These are phyloP conservation scores for human DNA, from an alignment of 2,113 vertebrate genomes.

Conservation along the genomic window GRCh38 chr7:118246001-118246500, in stretches of 20 bases:
- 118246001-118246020: not conserved
- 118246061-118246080: not conserved
- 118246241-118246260: not conserved
- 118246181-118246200: not conserved
- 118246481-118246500: not conserved
- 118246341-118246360: not conserved
- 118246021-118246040: not conserved
- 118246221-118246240: not conserved
- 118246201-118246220: not conserved
- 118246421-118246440: no score
- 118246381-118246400: no score
- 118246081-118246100: not conserved
- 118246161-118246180: not conserved
- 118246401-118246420: no score
- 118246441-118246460: no score
- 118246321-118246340: not conserved
- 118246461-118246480: no score
- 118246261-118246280: not conserved
- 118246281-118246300: not conserved
- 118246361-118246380: no score
- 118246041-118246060: not conserved
- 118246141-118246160: not conserved
- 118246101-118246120: not conserved
- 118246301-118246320: not conserved
- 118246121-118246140: not conserved